These are phyloP conservation scores for Chlamydotis undulata DNA, from an alignment of 2,113 vertebrate species.

Conservation along the genomic window DNA sequence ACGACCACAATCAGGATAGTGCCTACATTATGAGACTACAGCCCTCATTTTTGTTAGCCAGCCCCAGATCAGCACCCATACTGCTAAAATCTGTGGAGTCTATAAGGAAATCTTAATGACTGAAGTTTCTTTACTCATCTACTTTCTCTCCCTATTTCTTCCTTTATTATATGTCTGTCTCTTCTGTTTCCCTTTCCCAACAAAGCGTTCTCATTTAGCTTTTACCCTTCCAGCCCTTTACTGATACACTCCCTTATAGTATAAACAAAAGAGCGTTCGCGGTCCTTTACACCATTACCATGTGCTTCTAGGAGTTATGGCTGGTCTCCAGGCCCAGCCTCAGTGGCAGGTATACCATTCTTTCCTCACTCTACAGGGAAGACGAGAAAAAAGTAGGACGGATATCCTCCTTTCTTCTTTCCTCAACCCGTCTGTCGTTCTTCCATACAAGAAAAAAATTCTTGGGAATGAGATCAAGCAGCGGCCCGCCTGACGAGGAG, in stretches of 20 bases:
- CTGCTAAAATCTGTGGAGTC: neutral
- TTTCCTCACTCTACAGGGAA: neutral
- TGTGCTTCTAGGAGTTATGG: neutral
- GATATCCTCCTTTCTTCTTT: neutral
- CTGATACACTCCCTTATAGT: fast-evolving
- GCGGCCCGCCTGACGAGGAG: neutral
- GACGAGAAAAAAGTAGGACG: neutral
- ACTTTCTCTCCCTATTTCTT: neutral
- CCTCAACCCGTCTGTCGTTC: neutral
- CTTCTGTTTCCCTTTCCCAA: neutral
- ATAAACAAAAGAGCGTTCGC: neutral
- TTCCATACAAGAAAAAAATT: neutral
- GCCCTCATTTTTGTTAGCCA: neutral
- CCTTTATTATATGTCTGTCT: neutral
- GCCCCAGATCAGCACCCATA: neutral
- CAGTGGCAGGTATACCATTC: neutral
- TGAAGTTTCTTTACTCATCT: neutral
- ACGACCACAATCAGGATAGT: neutral
- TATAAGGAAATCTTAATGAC: neutral
- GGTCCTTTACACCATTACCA: neutral
- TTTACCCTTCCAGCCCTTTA: neutral
- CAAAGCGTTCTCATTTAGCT: neutral
- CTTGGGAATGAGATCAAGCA: neutral
- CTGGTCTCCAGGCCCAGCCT: neutral
- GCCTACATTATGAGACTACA: neutral